Evolutionary conservation across 2,888 invertebrate genomes (phyloP).

Genomic region (Aquatica leii): DNA sequence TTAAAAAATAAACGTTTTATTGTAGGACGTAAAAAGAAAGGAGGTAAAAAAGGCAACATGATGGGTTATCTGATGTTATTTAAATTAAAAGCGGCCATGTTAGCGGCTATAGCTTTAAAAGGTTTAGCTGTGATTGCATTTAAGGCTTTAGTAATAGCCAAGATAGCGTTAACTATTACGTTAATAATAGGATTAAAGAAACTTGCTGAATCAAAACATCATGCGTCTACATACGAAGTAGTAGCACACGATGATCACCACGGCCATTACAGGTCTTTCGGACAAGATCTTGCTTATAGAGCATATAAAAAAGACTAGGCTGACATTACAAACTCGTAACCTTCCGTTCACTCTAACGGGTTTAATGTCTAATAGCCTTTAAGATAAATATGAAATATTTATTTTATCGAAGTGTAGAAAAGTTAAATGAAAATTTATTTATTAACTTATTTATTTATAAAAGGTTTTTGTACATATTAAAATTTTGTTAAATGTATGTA

Average conservation of each 20-base stretch:
- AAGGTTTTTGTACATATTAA: no score
- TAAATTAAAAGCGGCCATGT: constrained; percentile 80
- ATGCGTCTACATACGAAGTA: constrained; percentile 79
- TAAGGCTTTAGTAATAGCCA: constrained; percentile 85
- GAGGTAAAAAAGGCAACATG: constrained; percentile 79
- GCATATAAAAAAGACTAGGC: constrained; percentile 21
- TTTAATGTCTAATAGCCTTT: not conserved
- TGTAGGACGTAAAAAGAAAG: constrained; percentile 81
- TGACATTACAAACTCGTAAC: constrained; percentile 20
- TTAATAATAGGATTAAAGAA: constrained; percentile 78
- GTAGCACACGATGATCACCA: constrained; percentile 65
- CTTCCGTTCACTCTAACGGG: constrained; percentile 22
- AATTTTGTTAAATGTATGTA: no score
- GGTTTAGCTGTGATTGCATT: constrained; percentile 80
- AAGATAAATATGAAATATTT: constrained; percentile 10
- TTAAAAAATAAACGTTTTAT: no score
- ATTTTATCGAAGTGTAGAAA: not conserved
- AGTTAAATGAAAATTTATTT: not conserved
- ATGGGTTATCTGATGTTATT: constrained; percentile 78
- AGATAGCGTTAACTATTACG: constrained; percentile 81
- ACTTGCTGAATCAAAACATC: constrained; percentile 74
- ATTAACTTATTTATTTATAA: constrained; percentile 4
- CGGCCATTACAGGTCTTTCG: constrained; percentile 70
- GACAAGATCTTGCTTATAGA: constrained; percentile 74
- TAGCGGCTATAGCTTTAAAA: constrained; percentile 80